Base-by-base conservation (phyloP, 2,113 vertebrate species). In the Crotalus horridus region DNA sequence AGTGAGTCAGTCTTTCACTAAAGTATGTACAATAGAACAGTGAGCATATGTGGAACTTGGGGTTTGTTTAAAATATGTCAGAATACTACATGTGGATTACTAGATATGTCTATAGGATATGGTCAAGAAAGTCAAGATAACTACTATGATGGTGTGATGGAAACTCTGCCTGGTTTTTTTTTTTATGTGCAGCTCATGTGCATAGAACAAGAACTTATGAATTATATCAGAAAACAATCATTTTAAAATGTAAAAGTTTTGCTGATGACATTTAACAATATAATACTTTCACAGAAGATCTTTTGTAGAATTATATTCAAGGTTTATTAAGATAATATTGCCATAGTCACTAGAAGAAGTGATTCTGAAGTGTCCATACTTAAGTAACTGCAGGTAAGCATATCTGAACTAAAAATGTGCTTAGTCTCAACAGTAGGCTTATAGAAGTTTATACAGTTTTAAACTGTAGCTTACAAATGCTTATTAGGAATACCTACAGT, bases 1-100 rank as follows among this genome's bases (percentile, higher is more conserved):
- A 90, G 74, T 87, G 89, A 48, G 56, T 89, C 81, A 46, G 46
- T 90, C 81, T 86, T 93, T 90, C 74, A 90, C n/a, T 33, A 21
- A 90, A 87, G 23, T 87, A 48, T 86, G 20, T 33, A 55, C 13
- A 7, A 3, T 43, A 89, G 33, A 56, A 54, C 13, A 53, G 39
- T 48, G 64, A 59, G 7, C 26, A 48, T 85, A 58, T 48, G 46
- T 61, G n/a, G 74, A 92, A 33, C 24, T 85, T 89, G 88, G 43
- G 54, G 33, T 59, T 92, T 92, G 20, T 89, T 53, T 69, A 69
- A n/a, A 54, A 48, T 39, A 21, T n/a, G 24, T 87, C 21, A 64
- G 11, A 88, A 24, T 56, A 39, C 17, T 69, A 26, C 17, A 21
- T 81, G 8, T 81, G 69, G 15, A 81, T 39, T 81, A 39, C 33